Base-by-base conservation (phyloP, 2,797 vertebrate genomes). In the Varecia variegata region DNA sequence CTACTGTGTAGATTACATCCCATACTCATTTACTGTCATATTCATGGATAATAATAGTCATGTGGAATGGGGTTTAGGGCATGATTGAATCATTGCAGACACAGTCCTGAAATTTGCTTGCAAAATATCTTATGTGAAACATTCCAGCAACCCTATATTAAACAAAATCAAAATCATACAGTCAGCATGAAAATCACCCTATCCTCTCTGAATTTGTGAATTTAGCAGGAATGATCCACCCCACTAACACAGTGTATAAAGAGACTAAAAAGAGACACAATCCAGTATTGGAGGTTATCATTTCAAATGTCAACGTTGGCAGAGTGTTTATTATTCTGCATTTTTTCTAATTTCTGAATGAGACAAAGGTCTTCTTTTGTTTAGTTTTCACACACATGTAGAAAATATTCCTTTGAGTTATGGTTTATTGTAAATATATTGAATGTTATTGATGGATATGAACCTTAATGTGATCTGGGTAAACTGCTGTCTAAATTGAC, bases 401-500 rank as follows among this genome's bases (percentile, higher is more conserved):
- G 70, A 86, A 95, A 65, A 56, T 67, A 43, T 50, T 77, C 3
- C 10, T 93, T 20, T 1, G 12, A 80, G 9, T 90, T 90, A 84
- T 56, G 27, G 30, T 65, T 86, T 81, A 80, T 76, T 40, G 96
- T 92, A 91, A 82, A 90, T 81, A 45, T 92, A 90, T 43, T 93
- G 45, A 88, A 62, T 43, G 25, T 87, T 93, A 84, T 71, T 93
- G 94, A 94, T 95, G 83, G 94, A 67, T 84, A 71, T 93, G 52
- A 94, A 89, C 52, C 80, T 77, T 83, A 80, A 83, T 92, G 81
- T 93, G 56, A 68, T 89, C 18, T 84, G 84, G 52, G 80, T 81
- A 96, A 94, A 95, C 77, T 43, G 32, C 43, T 92, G 38, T 2
- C 20, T 92, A 93, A 73, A 87, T 71, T 91, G 52, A 92, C 45